These are phyloP conservation scores for Siphonodentalium dalli DNA, from an alignment of 2,888 invertebrate species.

Conservation along the genomic window DNA sequence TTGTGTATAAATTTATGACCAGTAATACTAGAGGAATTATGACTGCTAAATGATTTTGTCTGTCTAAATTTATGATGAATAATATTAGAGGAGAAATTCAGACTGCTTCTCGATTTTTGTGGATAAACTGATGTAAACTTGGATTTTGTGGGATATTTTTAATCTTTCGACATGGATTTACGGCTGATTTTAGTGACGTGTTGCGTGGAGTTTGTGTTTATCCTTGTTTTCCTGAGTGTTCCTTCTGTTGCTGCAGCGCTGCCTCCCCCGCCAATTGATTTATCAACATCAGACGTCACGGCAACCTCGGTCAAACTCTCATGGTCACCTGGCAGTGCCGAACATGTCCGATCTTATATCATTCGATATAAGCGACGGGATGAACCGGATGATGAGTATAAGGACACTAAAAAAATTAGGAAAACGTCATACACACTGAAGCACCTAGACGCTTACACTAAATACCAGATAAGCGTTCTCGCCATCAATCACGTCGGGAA, in stretches of 20 bases:
- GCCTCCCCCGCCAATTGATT: conserved; percentile 88
- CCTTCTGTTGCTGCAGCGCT: conserved; percentile 73
- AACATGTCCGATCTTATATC: conserved; percentile 88
- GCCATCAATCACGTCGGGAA: conserved; percentile 94
- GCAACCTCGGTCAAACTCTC: conserved; percentile 90
- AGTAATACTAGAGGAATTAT: too few species aligned
- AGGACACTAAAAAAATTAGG: conserved; percentile 86
- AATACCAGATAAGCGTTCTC: conserved; percentile 94
- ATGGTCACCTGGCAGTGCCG: conserved; percentile 75
- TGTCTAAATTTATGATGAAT: too few species aligned
- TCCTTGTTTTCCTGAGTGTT: conserved; percentile 23
- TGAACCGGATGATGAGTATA: conserved; percentile 71
- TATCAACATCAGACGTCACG: conserved; percentile 90
- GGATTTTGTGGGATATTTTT: too few species aligned
- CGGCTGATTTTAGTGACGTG: neutral
- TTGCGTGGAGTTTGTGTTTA: too few species aligned
- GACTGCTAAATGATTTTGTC: too few species aligned
- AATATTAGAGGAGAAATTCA: too few species aligned
- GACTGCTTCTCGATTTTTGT: too few species aligned
- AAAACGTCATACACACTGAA: conserved; percentile 88
- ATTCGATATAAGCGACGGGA: conserved; percentile 96
- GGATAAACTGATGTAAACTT: too few species aligned
- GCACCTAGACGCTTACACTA: conserved; percentile 86
- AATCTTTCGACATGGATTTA: too few species aligned
- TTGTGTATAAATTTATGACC: too few species aligned